Percentiles rank a stretch among this genome's conserved stretches.
These are phyloP conservation scores for Phaethornis superciliosus DNA, from an alignment of 2,113 vertebrate species.

Conservation along the genomic window DNA sequence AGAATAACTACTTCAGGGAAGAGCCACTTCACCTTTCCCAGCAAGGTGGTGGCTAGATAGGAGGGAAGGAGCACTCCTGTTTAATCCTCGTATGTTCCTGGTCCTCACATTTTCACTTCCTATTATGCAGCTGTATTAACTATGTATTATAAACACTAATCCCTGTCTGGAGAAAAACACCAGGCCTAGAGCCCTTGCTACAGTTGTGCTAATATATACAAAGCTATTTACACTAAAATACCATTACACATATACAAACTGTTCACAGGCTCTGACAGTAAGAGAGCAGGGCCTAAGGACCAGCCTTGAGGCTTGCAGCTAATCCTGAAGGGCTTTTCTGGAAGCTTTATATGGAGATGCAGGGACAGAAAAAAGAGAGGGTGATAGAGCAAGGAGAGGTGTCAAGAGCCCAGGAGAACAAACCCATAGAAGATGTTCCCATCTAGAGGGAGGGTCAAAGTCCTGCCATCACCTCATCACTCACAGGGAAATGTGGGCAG, in stretches of 20 bases:
- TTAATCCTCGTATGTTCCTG: neutral
- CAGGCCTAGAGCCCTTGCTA: conserved; percentile 41
- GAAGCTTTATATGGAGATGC: neutral
- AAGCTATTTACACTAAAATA: conserved; percentile 58
- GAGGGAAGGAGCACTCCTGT: neutral
- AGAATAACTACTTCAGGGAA: conserved; percentile 11
- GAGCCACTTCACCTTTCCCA: neutral
- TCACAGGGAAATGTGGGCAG: neutral
- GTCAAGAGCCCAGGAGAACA: neutral
- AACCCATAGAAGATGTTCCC: neutral
- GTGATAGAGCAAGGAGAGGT: neutral
- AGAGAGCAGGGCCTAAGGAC: conserved; percentile 22
- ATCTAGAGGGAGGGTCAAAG: neutral
- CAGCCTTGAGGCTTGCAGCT: conserved; percentile 41
- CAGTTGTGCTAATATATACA: conserved; percentile 67
- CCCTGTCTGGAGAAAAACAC: neutral
- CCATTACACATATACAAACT: conserved; percentile 53
- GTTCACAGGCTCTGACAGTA: conserved; percentile 50
- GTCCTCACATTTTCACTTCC: neutral
- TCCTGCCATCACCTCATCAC: neutral
- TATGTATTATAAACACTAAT: conserved; percentile 16
- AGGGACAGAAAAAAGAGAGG: neutral
- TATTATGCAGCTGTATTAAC: conserved; percentile 3
- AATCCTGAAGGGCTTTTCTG: conserved; percentile 37
- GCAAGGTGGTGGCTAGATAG: neutral